A percentile compares a stretch with the other conserved stretches of the same genome.
Evolutionary conservation across 1,140 invertebrate species (phyloP).

Genomic region (Eupeodes corollae): DNA sequence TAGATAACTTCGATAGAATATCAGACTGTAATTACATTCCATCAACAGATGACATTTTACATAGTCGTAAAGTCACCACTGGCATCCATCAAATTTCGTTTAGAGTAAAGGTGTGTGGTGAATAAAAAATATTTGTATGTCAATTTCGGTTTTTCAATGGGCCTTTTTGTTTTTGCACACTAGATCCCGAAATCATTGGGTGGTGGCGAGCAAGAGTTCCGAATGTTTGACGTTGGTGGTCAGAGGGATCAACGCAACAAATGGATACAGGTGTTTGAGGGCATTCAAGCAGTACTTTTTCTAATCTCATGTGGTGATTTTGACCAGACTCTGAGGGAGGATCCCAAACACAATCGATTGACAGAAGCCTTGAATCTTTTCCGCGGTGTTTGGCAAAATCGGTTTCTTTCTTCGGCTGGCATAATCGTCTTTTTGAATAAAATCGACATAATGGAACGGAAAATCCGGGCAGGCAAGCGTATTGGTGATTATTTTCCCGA

Average conservation of each 20-base stretch:
- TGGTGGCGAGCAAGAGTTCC: constrained; percentile 53
- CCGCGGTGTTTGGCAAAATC: constrained; percentile 64
- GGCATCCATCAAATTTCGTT: constrained; percentile 65
- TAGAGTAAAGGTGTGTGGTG: constrained; percentile 44
- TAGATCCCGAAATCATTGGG: constrained; percentile 52
- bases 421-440: constrained; percentile 75
- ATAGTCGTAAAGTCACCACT: constrained; percentile 55
- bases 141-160: not conserved
- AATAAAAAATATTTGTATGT: not conserved
- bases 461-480: constrained; percentile 51
- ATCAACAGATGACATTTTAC: constrained; percentile 56
- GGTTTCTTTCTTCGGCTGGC: constrained; percentile 59
- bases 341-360: constrained; percentile 54
- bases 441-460: constrained; percentile 62
- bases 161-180: not conserved
- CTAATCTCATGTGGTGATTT: constrained; percentile 66
- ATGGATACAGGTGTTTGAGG: constrained; percentile 77
- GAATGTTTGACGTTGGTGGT: constrained; percentile 71
- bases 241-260: constrained; percentile 72
- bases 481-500: constrained; percentile 55
- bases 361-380: constrained; percentile 60
- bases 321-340: constrained; percentile 63
- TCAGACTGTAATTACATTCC: constrained; percentile 49
- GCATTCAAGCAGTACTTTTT: constrained; percentile 67
- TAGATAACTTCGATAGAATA: constrained; percentile 51